Base-by-base conservation (phyloP, 2,797 vertebrate species). In the Sciurus carolinensis region DNA sequence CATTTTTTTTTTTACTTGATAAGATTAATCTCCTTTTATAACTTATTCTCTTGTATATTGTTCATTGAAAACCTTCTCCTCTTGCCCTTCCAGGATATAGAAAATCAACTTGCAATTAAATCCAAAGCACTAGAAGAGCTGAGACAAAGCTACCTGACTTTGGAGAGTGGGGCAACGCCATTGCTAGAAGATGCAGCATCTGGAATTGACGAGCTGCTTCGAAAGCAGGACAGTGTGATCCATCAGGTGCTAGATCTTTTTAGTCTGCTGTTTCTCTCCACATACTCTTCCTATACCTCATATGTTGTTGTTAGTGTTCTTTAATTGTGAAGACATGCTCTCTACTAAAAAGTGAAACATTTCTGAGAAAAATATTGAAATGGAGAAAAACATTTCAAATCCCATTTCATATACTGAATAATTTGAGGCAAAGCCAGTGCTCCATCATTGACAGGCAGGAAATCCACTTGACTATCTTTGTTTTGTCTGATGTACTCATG, bases 71-170 rank as follows among this genome's bases (percentile, higher is more conserved):
- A 1, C 14, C 17, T 47, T 94, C 93, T 22, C 18, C 62, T 95
- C 2, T 89, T 28, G 47, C n/a, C 7, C 28, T 17, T 86, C 93
- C 95, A 99, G 99, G 98, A 98, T 6, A 90, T 99, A 20, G 98
- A 99, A 98, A 98, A 98, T 96, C 98, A 99, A 86, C 98, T 99
- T 36, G 14, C 71, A 22, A 5, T 95, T 90, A 99, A 98, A 91
- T 98, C 95, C 15, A 97, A 97, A 79, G 98, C 96, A 39, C 98
- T 99, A 18, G 98, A 98, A 95, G 98, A 99, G 79, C 22, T 99
- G 80, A 99, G 94, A 89, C 76, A 98, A 90, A 96, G 73, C 90
- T 96, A 59, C 50, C 80, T 95, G 39, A 75, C 95, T 17, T 76
- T 13, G 1, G 97, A 93, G 85, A 90, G 96, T 1, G 85, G 80